Evolutionary conservation across 2,113 vertebrate species (phyloP).

Genomic region (Tringa solitaria): DNA sequence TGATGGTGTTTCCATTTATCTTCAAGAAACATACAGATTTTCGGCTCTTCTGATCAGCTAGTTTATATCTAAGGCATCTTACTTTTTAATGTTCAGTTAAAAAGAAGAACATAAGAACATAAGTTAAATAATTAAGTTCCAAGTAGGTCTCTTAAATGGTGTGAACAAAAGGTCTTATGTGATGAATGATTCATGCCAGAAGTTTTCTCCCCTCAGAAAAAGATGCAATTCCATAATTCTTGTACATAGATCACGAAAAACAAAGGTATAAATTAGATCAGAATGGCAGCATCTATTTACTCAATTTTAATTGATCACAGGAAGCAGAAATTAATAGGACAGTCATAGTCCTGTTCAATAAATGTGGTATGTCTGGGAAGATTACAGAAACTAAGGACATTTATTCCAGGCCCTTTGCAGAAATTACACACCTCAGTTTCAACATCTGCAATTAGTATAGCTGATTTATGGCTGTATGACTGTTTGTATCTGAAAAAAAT

Average conservation of each 20-base stretch:
- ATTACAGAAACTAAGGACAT: neutral
- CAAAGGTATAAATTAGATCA: neutral
- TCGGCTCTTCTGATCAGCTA: neutral
- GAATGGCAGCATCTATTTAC: neutral
- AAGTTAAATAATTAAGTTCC: neutral
- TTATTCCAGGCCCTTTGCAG: neutral
- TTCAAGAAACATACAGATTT: neutral
- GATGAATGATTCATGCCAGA: neutral
- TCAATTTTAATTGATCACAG: neutral
- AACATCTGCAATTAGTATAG: neutral
- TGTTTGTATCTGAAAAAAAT: neutral
- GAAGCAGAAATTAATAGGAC: neutral
- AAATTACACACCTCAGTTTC: neutral
- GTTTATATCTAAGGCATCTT: neutral
- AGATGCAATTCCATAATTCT: neutral
- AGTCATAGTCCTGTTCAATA: neutral
- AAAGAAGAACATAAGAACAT: neutral
- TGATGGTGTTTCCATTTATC: slow-evolving; percentile 1
- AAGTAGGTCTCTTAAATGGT: neutral
- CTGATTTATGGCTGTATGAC: neutral
- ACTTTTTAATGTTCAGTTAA: neutral
- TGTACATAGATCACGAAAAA: neutral
- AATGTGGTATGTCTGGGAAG: neutral
- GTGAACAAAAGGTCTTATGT: neutral
- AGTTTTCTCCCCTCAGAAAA: neutral